phyloP scores from a whole-genome alignment of 1,140 invertebrate genomes.

The Coenobita brevimanus region DNA sequence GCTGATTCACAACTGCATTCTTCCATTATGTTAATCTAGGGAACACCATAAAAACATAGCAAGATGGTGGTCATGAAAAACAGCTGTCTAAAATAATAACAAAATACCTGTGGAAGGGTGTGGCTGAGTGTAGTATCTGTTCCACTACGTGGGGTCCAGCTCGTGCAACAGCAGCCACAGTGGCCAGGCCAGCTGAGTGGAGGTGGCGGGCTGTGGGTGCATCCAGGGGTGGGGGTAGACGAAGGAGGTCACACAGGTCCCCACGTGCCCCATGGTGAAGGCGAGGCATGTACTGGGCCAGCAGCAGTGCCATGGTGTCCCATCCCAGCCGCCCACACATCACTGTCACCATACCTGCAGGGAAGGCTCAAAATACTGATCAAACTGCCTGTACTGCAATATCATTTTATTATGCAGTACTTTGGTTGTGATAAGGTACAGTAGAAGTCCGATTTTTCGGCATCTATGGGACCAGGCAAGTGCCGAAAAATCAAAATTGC shows the following conservation, averaged over 20 bases:
- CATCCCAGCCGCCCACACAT: slow-evolving; percentile 96
- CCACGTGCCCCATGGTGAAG: slow-evolving; percentile 95
- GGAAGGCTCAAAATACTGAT: too few relatives aligned
- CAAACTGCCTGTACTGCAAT: too few relatives aligned
- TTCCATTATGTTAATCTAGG: too few relatives aligned
- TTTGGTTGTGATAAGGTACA: too few relatives aligned
- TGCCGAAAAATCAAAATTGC: too few relatives aligned
- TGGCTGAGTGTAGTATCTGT: slow-evolving; percentile 83
- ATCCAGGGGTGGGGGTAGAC: slow-evolving; percentile 87
- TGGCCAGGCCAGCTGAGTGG: slow-evolving; percentile 88
- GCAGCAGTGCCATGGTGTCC: slow-evolving; percentile 90
- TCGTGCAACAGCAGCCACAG: slow-evolving; percentile 84
- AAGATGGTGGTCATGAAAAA: too few relatives aligned
- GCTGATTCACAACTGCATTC: too few relatives aligned
- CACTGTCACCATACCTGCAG: slow-evolving; percentile 89
- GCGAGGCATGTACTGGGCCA: slow-evolving; percentile 94
- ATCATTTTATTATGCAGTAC: too few relatives aligned
- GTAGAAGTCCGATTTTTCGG: too few relatives aligned
- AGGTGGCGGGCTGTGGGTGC: slow-evolving; percentile 88
- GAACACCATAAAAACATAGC: too few relatives aligned
- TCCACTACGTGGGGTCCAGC: slow-evolving; percentile 82
- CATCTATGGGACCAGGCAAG: too few relatives aligned
- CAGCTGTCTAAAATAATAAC: too few relatives aligned
- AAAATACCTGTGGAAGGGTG: slow-evolving; percentile 90
- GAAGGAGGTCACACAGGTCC: slow-evolving; percentile 93